phyloP scores from a whole-genome alignment of 2,888 invertebrate genomes.

The Drosophila mimetica region DNA sequence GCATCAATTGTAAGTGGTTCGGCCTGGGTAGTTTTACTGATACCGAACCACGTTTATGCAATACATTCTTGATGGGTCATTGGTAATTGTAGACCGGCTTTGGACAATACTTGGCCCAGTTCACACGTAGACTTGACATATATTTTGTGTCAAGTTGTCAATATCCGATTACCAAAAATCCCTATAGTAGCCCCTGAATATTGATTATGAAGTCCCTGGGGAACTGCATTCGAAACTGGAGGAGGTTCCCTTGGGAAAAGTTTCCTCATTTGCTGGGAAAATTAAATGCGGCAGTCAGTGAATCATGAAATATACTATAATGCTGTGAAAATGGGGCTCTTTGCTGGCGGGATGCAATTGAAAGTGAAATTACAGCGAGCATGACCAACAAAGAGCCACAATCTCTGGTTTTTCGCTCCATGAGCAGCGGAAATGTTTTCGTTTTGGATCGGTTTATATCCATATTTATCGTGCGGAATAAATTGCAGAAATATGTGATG shows the following conservation, averaged over 20 bases:
- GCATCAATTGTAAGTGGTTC: not conserved
- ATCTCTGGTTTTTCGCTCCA: constrained; percentile 31
- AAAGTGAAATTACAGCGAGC: constrained; percentile 61
- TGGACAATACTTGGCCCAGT: constrained; percentile 25
- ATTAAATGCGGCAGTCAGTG: not conserved
- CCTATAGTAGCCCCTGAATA: not conserved
- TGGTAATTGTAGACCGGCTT: constrained; percentile 11
- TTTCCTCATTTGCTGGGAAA: not conserved
- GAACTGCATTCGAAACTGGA: constrained; percentile 2
- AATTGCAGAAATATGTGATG: constrained; percentile 24
- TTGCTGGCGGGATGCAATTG: constrained; percentile 65
- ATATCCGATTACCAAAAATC: constrained; percentile 12
- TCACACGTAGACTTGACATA: constrained; percentile 65
- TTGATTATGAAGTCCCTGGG: not conserved
- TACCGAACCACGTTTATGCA: constrained; percentile 11
- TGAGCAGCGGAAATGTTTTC: constrained; percentile 68
- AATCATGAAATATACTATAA: constrained; percentile 13
- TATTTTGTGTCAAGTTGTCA: constrained; percentile 17
- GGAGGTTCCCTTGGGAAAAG: constrained; percentile 10
- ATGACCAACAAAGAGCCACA: constrained; percentile 27
- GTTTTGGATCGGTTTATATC: constrained; percentile 36
- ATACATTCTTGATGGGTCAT: constrained; percentile 26
- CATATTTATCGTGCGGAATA: constrained; percentile 50
- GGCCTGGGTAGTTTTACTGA: not conserved
- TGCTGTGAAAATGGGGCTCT: constrained; percentile 25